Base-by-base conservation (phyloP, 2,797 vertebrate genomes). In the Pseudomugil gertrudae region DNA sequence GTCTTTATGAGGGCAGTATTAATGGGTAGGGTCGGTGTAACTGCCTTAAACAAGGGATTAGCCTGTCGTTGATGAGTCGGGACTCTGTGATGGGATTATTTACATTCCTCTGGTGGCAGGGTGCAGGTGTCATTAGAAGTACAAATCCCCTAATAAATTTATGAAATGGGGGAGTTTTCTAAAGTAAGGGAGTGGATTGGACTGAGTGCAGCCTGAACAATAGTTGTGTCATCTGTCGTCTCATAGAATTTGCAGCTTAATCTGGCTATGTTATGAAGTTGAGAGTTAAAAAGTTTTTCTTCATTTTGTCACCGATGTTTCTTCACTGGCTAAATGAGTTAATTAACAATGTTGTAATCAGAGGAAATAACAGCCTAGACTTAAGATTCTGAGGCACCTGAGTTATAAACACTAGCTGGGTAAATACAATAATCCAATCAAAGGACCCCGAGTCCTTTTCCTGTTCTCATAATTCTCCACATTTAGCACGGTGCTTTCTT, bases 41-140 rank as follows among this genome's bases (percentile, higher is more conserved):
- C 92, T 91, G 92, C 92, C 92, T 94, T 94, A 94, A 94, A 94
- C 93, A 93, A 94, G 93, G 93, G 94, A 95, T 95, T 94, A 94
- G 90, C 84, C 83, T 85, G 87, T 79, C 85, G 79, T 88, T 93
- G 93, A 94, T 93, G 93, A 93, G 89, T 90, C 78, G 85, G 84
- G 86, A 86, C 81, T 89, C 86, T 87, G 78, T 93, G 92, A 94
- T 92, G 93, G 92, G 92, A 94, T 94, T 95, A 94, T 94, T 93
- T 93, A 93, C 93, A 92, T 90, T 89, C 85, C 89, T 92, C 89
- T 84, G 73, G 88, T 90, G 88, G 89, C 87, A 90, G 89, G 88
- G 92, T 55, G 90, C 93, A 94, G 94, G 93, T 95, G 92, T 93
- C 94, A 94, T 94, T 92, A 92, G 83, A 90, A 92, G 92, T 92